phyloP scores from a whole-genome alignment of 35 echinoderm and acorn worm genomes.

The Chiridota heheva region DNA sequence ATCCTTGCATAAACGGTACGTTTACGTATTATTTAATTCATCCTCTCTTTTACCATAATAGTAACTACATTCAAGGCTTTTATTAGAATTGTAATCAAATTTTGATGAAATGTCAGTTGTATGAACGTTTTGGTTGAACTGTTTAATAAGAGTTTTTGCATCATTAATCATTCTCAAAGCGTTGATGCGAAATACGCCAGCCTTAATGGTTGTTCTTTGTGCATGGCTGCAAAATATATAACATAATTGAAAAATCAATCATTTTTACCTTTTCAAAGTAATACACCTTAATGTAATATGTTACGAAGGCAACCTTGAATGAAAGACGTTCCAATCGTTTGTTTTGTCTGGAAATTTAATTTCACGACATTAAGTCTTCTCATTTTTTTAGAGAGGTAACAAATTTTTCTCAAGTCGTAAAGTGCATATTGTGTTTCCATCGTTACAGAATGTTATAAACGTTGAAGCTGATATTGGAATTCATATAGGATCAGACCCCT shows the following conservation, averaged over 20 bases:
- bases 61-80: neutral
- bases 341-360: no score
- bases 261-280: no score
- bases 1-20: constrained; percentile 85
- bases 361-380: no score
- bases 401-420: no score
- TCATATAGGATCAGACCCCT: no score
- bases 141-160: neutral
- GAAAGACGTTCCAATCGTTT: no score
- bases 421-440: no score
- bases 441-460: no score
- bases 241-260: neutral
- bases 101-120: neutral
- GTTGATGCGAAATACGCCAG: neutral
- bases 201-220: neutral
- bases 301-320: no score
- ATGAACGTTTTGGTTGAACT: neutral
- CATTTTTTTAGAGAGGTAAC: no score
- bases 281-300: no score
- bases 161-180: neutral
- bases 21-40: neutral
- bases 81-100: neutral
- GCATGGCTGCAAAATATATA: constrained; percentile 3
- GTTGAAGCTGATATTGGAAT: no score
- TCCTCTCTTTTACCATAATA: neutral